Evolutionary conservation across 2,888 invertebrate species (phyloP), one percentile per base, ranked within the genome.

Genomic region (Orchesellides sinensis): DNA sequence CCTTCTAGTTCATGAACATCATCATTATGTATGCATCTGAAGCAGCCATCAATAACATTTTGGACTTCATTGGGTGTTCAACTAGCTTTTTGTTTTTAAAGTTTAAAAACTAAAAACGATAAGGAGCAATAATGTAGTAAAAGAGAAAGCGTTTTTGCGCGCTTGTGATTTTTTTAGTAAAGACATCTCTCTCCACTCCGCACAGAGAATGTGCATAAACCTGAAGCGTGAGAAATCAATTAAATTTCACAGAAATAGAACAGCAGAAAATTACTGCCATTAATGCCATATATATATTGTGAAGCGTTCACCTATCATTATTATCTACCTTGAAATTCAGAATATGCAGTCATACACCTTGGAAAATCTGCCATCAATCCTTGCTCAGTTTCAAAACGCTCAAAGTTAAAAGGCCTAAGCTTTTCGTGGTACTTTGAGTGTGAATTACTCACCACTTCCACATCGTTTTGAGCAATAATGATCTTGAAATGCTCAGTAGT

Each of bases 231-330:
- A 83, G 83, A 83, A 83, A 83, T 83, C 83, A 83, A 83, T 83
- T 83, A 77, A 83, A 72, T 77, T 77, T 83, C 83, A 70, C 83
- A 72, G 83, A 83, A 83, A 83, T 83, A 83, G 83, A 83, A 83
- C 72, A 83, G 77, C 82, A 75, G 65, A 83, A 83, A 77, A 83
- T 77, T 77, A 69, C 59, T 72, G 66, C 70, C 66, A 72, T 77
- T 77, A 83, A 49, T 65, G 83, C 75, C 65, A 63, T 70, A n/a
- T n/a, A n/a, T 68, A 73, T 35, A 81, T 54, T 73, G 25, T 68
- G 69, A 47, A 35, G 52, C 49, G 63, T 82, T 68, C 65, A 65
- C 40, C 52, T 19, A 68, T 56, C 52, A 59, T 61, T 59, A 63
- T 68, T 66, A 80, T 61, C 68, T 61, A 52, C 49, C 77, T 66